Percentiles rank a stretch among this genome's conserved stretches.
Conservation (phyloP, 1,140 invertebrate species). For the Watersipora subatra region DNA sequence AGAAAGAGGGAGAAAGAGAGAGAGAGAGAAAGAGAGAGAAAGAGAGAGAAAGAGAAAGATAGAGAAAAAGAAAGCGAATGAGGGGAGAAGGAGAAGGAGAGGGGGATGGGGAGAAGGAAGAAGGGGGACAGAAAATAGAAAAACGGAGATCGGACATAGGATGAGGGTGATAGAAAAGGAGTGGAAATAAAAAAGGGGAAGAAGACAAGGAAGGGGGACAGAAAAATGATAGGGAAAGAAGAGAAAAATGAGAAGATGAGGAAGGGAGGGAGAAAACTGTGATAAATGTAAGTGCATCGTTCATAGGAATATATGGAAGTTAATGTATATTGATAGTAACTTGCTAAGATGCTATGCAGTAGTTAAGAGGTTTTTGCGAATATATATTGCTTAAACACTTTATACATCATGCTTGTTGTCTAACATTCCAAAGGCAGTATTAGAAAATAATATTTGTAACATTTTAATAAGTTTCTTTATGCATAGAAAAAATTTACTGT, state of each 20-base stretch:
- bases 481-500: too few relatives aligned
- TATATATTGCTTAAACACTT: too few relatives aligned
- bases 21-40: not conserved
- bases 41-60: not conserved
- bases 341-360: too few relatives aligned
- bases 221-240: not conserved
- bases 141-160: not conserved
- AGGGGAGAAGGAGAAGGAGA: not conserved
- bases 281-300: too few relatives aligned
- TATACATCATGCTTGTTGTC: too few relatives aligned
- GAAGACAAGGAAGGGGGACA: not conserved
- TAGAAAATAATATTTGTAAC: too few relatives aligned
- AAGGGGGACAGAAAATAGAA: not conserved
- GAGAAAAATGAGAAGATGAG: not conserved
- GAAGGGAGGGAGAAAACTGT: not conserved
- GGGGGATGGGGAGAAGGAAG: not conserved
- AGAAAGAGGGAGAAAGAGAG: not conserved
- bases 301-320: too few relatives aligned
- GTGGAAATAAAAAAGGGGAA: not conserved
- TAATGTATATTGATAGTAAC: too few relatives aligned
- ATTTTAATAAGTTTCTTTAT: too few relatives aligned
- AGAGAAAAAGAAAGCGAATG: not conserved
- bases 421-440: too few relatives aligned
- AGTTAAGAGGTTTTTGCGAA: too few relatives aligned
- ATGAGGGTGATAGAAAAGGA: not conserved